Conservation (phyloP, 2,113 vertebrate species). For the Microcebus murinus region DNA sequence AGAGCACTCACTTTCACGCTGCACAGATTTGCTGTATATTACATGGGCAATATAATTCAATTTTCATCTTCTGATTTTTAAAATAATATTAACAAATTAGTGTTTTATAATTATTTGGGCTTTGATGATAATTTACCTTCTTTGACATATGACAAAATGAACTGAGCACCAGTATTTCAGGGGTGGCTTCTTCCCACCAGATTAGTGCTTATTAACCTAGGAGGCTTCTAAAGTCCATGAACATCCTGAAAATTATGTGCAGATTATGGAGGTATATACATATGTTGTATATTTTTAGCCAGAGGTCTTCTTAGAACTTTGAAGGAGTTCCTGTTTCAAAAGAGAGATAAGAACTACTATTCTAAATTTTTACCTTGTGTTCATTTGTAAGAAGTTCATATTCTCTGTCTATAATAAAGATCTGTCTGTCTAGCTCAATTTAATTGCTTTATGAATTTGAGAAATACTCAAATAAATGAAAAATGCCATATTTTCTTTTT, state of each 20-base stretch:
- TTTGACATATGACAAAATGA: background rate
- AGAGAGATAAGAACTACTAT: background rate
- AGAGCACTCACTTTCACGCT: background rate
- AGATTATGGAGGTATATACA: background rate
- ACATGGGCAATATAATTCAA: slow-evolving; percentile 2
- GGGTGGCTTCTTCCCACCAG: background rate
- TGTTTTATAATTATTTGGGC: background rate
- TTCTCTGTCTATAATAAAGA: background rate
- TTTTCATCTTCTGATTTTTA: slow-evolving; percentile 52
- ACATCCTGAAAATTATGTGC: background rate
- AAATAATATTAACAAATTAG: slow-evolving; percentile 43
- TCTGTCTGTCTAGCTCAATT: background rate
- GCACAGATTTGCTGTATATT: slow-evolving; percentile 22
- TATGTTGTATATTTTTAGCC: background rate
- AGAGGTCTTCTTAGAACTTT: background rate
- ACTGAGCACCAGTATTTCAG: background rate
- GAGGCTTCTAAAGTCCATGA: background rate
- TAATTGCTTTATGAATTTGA: slow-evolving; percentile 11
- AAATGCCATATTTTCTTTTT: slow-evolving; percentile 30
- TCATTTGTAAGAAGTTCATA: slow-evolving; percentile 28
- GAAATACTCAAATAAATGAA: background rate
- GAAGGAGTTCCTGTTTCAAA: slow-evolving; percentile 17
- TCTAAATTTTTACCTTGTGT: background rate
- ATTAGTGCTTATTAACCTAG: background rate
- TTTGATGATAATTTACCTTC: slow-evolving; percentile 38